Conservation (phyloP, 2,113 vertebrate genomes). For the Corythornis cristatus region DNA sequence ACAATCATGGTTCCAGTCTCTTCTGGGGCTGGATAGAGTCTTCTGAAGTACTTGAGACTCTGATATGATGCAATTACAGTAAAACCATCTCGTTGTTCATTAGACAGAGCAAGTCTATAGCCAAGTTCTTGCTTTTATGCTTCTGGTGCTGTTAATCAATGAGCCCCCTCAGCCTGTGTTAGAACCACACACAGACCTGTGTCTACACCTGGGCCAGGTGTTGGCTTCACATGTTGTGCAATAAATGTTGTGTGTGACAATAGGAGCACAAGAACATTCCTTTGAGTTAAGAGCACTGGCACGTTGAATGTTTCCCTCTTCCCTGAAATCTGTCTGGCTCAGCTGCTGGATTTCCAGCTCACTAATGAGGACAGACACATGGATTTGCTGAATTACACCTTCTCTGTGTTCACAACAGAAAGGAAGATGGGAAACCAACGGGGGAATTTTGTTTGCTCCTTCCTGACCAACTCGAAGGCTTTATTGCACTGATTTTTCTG, state of each 20-base stretch:
- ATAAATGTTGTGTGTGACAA: not conserved
- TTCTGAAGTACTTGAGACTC: not conserved
- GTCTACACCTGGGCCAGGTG: not conserved
- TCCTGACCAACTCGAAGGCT: not conserved
- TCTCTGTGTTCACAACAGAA: fast-evolving
- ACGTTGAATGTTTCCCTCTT: not conserved
- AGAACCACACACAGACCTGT: not conserved
- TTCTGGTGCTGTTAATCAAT: not conserved
- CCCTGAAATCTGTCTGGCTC: not conserved
- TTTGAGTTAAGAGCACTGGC: not conserved
- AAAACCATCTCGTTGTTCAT: fast-evolving
- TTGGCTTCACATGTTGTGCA: not conserved
- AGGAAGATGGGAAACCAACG: not conserved
- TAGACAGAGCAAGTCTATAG: not conserved
- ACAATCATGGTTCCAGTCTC: not conserved
- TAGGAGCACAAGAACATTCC: not conserved
- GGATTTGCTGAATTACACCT: not conserved
- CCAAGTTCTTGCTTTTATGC: not conserved
- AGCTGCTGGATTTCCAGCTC: not conserved
- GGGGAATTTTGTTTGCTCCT: not conserved
- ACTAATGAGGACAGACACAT: not conserved
- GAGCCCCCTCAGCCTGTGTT: not conserved
- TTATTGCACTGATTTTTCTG: not conserved
- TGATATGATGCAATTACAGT: not conserved
- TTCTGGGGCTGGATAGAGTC: not conserved